phyloP scores from a whole-genome alignment of 2,797 vertebrate genomes.

The Columba guinea region DNA sequence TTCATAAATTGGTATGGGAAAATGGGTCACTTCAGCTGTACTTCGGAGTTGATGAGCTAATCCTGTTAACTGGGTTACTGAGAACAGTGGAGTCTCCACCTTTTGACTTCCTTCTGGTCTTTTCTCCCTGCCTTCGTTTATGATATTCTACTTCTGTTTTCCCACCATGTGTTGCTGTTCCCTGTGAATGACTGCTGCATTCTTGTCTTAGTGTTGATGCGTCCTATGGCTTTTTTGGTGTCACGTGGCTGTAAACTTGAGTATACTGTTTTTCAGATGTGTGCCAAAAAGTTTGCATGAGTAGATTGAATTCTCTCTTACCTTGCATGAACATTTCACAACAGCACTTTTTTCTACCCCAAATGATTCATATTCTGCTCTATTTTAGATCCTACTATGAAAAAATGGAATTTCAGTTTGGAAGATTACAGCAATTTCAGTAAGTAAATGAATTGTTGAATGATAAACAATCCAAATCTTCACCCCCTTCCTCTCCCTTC shows the following conservation, averaged over 20 bases:
- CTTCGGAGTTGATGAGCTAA: not conserved
- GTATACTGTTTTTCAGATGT: not conserved
- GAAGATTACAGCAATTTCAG: constrained; percentile 86
- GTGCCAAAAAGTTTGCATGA: not conserved
- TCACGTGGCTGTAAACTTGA: not conserved
- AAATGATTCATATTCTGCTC: constrained; percentile 30
- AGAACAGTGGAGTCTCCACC: not conserved
- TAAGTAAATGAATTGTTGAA: constrained; percentile 73
- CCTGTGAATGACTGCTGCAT: not conserved
- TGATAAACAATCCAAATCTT: not conserved
- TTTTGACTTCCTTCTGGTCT: not conserved
- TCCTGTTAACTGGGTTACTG: not conserved
- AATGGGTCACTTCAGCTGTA: not conserved
- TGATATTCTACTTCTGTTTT: not conserved
- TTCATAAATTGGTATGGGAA: not conserved
- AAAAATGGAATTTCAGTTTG: constrained; percentile 92
- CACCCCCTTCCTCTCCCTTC: not conserved
- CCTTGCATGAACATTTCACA: not conserved
- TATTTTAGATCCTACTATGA: constrained; percentile 85
- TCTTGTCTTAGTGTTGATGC: not conserved
- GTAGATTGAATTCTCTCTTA: not conserved
- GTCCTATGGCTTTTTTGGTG: not conserved
- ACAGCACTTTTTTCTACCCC: not conserved
- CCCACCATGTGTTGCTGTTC: not conserved
- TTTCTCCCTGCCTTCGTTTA: not conserved